phyloP scores from a whole-genome alignment of 2,797 vertebrate genomes.

The Poeciliopsis gracilis region DNA sequence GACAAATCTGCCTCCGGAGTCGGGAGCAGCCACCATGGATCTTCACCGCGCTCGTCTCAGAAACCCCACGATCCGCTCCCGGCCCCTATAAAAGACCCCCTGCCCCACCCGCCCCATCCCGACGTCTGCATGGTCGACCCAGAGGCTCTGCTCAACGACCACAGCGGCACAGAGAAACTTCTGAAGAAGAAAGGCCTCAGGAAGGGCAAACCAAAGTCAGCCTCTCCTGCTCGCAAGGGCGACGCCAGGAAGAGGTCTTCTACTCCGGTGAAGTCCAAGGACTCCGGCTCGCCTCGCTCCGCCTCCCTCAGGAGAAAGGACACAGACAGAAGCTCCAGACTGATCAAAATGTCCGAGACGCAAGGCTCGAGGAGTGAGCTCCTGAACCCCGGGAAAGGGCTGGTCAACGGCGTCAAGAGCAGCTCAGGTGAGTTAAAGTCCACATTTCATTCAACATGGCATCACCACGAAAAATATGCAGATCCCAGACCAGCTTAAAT shows the following conservation, averaged over 20 bases:
- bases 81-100: constrained; percentile 87
- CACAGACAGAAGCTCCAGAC: constrained; percentile 82
- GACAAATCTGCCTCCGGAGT: constrained; percentile 85
- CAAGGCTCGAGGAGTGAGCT: constrained; percentile 83
- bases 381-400: constrained; percentile 82
- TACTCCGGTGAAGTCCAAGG: constrained; percentile 87
- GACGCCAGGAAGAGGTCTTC: constrained; percentile 88
- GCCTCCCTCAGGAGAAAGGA: constrained; percentile 84
- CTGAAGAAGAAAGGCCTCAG: constrained; percentile 89
- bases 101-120: constrained; percentile 90
- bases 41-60: constrained; percentile 77
- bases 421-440: constrained; percentile 79
- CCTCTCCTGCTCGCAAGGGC: constrained; percentile 87
- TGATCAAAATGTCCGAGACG: constrained; percentile 78
- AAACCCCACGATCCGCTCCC: constrained; percentile 89
- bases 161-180: constrained; percentile 84
- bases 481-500: not conserved
- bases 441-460: constrained; percentile 4
- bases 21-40: constrained; percentile 80
- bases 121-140: constrained; percentile 99
- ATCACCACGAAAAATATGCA: not conserved
- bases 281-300: constrained; percentile 83
- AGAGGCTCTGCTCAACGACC: constrained; percentile 86
- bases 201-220: constrained; percentile 89
- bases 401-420: constrained; percentile 89